A percentile compares a stretch with the other conserved stretches of the same genome.
These are phyloP conservation scores for Ellobius talpinus DNA, from an alignment of 2,113 vertebrate species.

Conservation along the genomic window DNA sequence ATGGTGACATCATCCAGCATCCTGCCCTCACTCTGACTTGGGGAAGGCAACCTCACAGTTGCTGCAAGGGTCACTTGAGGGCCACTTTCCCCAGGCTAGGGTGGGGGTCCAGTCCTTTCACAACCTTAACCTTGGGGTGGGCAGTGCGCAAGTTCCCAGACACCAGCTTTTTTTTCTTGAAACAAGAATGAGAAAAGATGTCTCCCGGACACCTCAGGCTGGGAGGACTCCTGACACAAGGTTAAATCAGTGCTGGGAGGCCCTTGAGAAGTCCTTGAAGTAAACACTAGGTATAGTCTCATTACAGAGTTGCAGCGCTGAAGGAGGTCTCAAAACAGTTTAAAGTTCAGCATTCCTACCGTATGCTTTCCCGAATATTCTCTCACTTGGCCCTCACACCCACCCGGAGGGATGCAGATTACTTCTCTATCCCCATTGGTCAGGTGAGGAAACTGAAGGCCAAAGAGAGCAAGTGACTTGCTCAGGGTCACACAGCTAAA, in stretches of 20 bases:
- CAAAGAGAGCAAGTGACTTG: neutral
- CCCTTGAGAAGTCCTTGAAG: neutral
- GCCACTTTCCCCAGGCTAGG: neutral
- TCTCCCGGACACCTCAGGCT: neutral
- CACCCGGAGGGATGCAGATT: neutral
- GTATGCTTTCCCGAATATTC: neutral
- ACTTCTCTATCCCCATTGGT: neutral
- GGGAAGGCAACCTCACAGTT: neutral
- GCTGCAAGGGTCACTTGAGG: neutral
- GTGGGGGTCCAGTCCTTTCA: neutral
- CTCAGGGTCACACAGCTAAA: neutral
- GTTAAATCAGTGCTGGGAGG: neutral
- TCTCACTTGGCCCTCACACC: neutral
- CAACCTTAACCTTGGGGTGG: neutral
- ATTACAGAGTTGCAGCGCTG: neutral
- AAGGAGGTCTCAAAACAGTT: neutral
- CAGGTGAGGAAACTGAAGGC: neutral
- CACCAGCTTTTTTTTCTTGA: conserved; percentile 50
- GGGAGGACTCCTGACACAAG: neutral
- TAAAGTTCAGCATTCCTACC: neutral
- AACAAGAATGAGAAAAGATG: neutral
- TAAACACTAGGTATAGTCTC: neutral
- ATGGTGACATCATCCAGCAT: neutral
- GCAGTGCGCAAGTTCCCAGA: neutral
- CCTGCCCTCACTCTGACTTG: neutral